These are phyloP conservation scores for Tychaedon coryphoeus DNA, from an alignment of 2,113 vertebrate species.

Conservation along the genomic window DNA sequence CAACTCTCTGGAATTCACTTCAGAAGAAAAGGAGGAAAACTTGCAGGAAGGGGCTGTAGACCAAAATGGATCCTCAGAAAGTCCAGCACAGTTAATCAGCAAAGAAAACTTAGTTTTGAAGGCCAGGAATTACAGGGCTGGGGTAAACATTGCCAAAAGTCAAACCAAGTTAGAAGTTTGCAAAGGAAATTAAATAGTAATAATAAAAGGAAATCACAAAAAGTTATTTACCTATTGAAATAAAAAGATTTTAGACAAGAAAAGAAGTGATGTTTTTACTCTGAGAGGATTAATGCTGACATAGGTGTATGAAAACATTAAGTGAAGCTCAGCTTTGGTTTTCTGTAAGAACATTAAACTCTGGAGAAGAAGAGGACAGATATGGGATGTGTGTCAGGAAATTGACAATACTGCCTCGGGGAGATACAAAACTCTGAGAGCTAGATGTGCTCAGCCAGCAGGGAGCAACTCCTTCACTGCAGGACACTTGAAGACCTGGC, in stretches of 20 bases:
- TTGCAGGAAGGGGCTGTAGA: background rate
- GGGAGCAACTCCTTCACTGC: background rate
- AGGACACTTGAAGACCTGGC: background rate
- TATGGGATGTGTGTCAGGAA: background rate
- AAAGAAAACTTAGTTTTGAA: slow-evolving; percentile 5
- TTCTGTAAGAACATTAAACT: background rate
- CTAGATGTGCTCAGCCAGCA: background rate
- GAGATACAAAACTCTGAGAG: background rate
- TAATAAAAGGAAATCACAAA: background rate
- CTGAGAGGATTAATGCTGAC: background rate
- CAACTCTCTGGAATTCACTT: background rate
- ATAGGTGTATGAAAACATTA: background rate
- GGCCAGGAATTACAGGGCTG: background rate
- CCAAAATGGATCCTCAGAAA: background rate
- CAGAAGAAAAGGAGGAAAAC: background rate
- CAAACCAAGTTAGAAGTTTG: background rate
- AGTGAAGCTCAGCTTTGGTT: background rate
- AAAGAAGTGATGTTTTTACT: background rate
- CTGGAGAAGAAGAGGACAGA: background rate
- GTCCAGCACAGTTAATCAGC: background rate
- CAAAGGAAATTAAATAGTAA: slow-evolving; percentile 47
- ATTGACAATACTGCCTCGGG: background rate
- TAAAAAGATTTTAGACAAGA: background rate
- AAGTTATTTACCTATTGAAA: background rate
- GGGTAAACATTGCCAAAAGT: slow-evolving; percentile 9